Conservation (phyloP, 2,888 invertebrate species). For the Protophormia terraenovae region DNA sequence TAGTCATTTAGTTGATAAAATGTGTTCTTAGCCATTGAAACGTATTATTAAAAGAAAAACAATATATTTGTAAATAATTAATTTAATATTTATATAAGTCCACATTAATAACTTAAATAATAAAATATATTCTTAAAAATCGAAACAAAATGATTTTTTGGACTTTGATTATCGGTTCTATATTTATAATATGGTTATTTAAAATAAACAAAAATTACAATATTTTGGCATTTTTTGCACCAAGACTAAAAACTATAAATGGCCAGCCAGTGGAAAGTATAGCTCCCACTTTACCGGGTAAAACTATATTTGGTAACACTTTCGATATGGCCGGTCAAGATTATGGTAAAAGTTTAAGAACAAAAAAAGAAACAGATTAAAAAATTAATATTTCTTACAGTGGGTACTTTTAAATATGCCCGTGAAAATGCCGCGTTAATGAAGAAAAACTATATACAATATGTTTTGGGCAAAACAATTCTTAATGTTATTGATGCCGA, state of each 20-base stretch:
- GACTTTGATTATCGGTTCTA: constrained; percentile 41
- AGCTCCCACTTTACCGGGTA: constrained; percentile 69
- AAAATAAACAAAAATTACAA: constrained; percentile 63
- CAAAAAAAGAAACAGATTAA: not conserved
- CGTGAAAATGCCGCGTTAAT: constrained; percentile 56
- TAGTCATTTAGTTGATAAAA: constrained; percentile 15
- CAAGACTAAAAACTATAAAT: constrained; percentile 73
- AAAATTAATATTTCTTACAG: constrained; percentile 58
- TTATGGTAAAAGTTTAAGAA: constrained; percentile 65
- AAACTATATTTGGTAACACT: constrained; percentile 75
- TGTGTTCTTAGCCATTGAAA: not conserved
- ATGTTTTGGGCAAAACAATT: constrained; percentile 67
- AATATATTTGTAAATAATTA: not conserved
- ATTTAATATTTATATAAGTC: not conserved
- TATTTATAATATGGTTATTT: constrained; percentile 49
- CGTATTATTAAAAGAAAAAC: not conserved
- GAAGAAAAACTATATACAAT: constrained; percentile 71
- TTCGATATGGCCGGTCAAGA: constrained; percentile 73
- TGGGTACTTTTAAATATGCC: constrained; percentile 68
- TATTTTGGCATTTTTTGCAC: constrained; percentile 67
- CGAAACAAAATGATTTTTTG: constrained; percentile 51
- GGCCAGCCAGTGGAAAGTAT: constrained; percentile 72
- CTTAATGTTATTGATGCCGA: constrained; percentile 75
- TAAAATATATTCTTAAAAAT: not conserved
- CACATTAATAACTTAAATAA: not conserved